These are phyloP conservation scores for Scaptomyza cyrtandrae DNA, from an alignment of 2,888 invertebrate species.

Conservation along the genomic window DNA sequence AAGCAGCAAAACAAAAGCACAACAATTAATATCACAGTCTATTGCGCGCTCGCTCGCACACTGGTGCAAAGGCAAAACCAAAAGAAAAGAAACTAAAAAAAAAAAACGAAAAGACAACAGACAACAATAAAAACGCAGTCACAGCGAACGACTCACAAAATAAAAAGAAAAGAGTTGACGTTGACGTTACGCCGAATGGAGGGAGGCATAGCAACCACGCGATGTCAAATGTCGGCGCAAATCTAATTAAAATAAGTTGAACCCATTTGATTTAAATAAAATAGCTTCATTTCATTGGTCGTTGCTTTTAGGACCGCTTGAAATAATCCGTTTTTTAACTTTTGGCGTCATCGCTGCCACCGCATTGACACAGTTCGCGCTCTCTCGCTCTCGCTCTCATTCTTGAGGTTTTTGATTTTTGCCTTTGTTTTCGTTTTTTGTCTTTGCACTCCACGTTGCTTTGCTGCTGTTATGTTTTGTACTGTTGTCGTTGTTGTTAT, in stretches of 20 bases:
- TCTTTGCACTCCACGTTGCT: constrained; percentile 63
- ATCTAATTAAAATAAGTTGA: constrained; percentile 68
- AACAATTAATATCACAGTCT: constrained; percentile 32
- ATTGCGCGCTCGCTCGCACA: constrained; percentile 18
- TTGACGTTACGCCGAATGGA: constrained; percentile 49
- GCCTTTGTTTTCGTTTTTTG: constrained; percentile 53
- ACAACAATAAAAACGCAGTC: constrained; percentile 58
- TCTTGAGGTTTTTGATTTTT: constrained; percentile 50
- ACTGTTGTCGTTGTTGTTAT: constrained; percentile 35
- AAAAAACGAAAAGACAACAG: constrained; percentile 46
- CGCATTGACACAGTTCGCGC: constrained; percentile 76
- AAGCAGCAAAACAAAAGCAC: constrained; percentile 45
- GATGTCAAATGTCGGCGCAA: constrained; percentile 49
- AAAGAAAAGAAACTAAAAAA: constrained; percentile 20
- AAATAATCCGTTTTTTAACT: constrained; percentile 49
- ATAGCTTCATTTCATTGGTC: constrained; percentile 18
- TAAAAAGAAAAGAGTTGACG: constrained; percentile 43
- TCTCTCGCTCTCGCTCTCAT: constrained; percentile 67
- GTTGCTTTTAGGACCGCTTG: constrained; percentile 9
- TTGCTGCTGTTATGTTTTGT: constrained; percentile 47
- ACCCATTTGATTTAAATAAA: constrained; percentile 37
- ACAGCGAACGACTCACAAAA: constrained; percentile 36
- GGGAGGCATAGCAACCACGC: constrained; percentile 16
- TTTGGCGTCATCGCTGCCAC: constrained; percentile 69
- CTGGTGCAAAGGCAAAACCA: constrained; percentile 38